phyloP scores from a whole-genome alignment of 1,140 invertebrate genomes.

The Drosophila lini region DNA sequence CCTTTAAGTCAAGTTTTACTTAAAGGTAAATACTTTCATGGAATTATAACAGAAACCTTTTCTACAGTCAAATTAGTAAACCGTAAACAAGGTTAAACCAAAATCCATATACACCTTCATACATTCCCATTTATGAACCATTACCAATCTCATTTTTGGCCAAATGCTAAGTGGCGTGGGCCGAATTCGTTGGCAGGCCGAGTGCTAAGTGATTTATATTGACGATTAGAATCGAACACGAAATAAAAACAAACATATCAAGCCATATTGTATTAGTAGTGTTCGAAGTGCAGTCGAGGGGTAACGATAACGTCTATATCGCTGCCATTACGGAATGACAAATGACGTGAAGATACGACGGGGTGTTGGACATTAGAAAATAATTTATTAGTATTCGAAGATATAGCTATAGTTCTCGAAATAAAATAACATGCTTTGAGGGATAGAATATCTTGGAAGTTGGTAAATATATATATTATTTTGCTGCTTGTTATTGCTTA shows the following conservation, averaged over 20 bases:
- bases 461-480: not conserved
- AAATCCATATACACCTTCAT: not conserved
- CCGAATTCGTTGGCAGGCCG: slow-evolving; percentile 36
- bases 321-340: slow-evolving; percentile 46
- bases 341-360: slow-evolving; percentile 33
- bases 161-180: slow-evolving; percentile 48
- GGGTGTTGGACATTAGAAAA: slow-evolving; percentile 12
- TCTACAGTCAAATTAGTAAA: not conserved
- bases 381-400: slow-evolving; percentile 33
- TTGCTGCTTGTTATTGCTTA: not conserved
- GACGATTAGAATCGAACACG: slow-evolving; percentile 50
- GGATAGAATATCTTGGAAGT: not conserved
- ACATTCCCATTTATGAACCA: slow-evolving; percentile 7
- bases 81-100: slow-evolving; percentile 2
- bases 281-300: slow-evolving; percentile 9
- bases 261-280: slow-evolving; percentile 30
- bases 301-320: slow-evolving; percentile 32
- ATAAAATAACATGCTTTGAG: not conserved
- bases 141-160: slow-evolving; percentile 30
- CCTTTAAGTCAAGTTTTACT: too few relatives aligned
- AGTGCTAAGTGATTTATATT: slow-evolving; percentile 72
- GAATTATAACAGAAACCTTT: too few relatives aligned
- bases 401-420: slow-evolving; percentile 14
- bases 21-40: too few relatives aligned
- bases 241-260: slow-evolving; percentile 36